A percentile compares a stretch with the other conserved stretches of the same genome.
Evolutionary conservation across 2,888 invertebrate genomes (phyloP).

Genomic region (Drosophila emarginata): DNA sequence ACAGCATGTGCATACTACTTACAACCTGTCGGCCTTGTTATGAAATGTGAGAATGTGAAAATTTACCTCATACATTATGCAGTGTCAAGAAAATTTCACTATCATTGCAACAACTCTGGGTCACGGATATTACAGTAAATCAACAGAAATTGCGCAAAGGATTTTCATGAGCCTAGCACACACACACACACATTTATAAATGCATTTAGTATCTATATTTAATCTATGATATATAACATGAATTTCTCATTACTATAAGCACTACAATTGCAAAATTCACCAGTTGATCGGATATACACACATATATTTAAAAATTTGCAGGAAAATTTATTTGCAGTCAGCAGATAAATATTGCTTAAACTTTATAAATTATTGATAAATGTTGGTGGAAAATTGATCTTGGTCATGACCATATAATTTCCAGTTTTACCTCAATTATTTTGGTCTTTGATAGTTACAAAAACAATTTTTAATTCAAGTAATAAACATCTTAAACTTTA

Average conservation of each 20-base stretch:
- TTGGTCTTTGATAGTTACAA: no score
- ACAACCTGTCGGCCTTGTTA: neutral
- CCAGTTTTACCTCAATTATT: no score
- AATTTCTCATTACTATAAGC: neutral
- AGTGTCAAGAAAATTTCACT: constrained; percentile 63
- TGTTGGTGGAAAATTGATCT: neutral
- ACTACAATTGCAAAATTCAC: neutral
- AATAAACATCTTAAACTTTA: no score
- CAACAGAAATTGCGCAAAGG: constrained; percentile 51
- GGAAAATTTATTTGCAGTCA: neutral
- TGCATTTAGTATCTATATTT: neutral
- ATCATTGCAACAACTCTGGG: constrained; percentile 25
- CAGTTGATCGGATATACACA: neutral
- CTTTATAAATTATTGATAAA: neutral
- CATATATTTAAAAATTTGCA: neutral
- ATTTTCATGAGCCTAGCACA: constrained; percentile 35
- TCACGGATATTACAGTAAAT: constrained; percentile 43
- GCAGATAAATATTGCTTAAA: no score
- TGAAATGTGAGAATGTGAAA: constrained; percentile 15
- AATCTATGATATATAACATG: neutral
- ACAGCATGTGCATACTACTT: constrained; percentile 25
- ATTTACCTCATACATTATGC: constrained; percentile 51
- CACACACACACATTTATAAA: neutral
- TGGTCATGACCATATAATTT: no score
- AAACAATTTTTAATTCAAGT: no score